Percentiles rank a stretch among this genome's conserved stretches.
These are phyloP conservation scores for Vulpes vulpes DNA, from an alignment of 2,113 vertebrate genomes.

Conservation along the genomic window DNA sequence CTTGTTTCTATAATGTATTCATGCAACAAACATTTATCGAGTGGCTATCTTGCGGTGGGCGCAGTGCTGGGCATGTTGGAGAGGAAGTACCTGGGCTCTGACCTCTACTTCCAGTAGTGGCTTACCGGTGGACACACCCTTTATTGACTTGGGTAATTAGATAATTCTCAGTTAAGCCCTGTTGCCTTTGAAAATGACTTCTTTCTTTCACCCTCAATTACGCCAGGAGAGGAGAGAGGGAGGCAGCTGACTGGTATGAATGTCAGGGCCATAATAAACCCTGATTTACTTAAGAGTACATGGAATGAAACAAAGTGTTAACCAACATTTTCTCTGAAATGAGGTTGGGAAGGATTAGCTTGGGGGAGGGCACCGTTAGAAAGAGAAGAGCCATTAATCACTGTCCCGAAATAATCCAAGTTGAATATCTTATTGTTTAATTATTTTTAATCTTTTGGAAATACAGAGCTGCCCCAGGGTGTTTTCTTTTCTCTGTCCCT, in stretches of 20 bases:
- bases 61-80: neutral
- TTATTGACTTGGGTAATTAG: conserved; percentile 21
- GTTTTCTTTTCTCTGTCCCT: conserved; percentile 82
- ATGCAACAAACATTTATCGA: neutral
- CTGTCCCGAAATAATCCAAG: conserved; percentile 73
- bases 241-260: conserved; percentile 63
- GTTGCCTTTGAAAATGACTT: conserved; percentile 39
- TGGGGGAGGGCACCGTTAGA: conserved; percentile 45
- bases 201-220: conserved; percentile 58
- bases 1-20: neutral
- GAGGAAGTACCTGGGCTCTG: neutral
- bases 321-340: conserved; percentile 78
- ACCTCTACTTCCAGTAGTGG: neutral
- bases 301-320: conserved; percentile 70
- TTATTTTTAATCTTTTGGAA: conserved; percentile 86
- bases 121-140: neutral
- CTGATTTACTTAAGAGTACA: conserved; percentile 66
- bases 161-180: conserved; percentile 52
- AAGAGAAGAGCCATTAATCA: conserved; percentile 82
- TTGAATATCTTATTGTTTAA: conserved; percentile 82
- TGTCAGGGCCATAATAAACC: neutral
- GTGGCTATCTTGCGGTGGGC: neutral
- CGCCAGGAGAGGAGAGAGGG: neutral
- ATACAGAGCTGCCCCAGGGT: conserved; percentile 71
- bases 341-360: conserved; percentile 69